phyloP scores from a whole-genome alignment of 2,113 vertebrate genomes.

The Promerops cafer region DNA sequence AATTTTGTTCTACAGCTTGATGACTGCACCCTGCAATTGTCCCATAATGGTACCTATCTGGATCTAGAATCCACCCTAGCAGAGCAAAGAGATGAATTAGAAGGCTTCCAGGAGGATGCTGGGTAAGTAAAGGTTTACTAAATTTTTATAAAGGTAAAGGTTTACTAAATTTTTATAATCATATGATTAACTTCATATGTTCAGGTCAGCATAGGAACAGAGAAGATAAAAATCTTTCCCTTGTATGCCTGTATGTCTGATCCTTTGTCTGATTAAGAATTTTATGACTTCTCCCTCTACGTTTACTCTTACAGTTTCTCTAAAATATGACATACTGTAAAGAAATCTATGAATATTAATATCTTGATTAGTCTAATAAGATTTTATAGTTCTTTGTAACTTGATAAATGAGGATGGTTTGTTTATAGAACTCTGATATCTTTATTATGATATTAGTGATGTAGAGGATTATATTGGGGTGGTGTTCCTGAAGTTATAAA shows the following conservation, averaged over 20 bases:
- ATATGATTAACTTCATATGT: neutral
- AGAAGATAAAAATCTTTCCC: neutral
- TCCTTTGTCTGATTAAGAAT: neutral
- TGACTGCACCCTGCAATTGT: conserved; percentile 92
- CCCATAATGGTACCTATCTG: conserved; percentile 94
- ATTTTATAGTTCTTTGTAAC: neutral
- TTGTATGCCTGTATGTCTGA: neutral
- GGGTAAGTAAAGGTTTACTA: conserved; percentile 79
- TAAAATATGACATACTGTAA: neutral
- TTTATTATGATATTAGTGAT: neutral
- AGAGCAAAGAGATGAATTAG: conserved; percentile 91
- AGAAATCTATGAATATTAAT: neutral
- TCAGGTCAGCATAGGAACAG: neutral
- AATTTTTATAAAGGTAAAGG: conserved; percentile 24
- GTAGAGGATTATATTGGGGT: neutral
- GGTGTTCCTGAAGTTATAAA: neutral
- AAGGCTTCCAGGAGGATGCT: conserved; percentile 93
- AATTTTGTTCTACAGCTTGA: conserved; percentile 80
- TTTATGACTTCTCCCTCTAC: neutral
- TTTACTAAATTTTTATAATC: neutral
- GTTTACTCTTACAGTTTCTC: neutral
- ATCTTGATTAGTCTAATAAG: neutral
- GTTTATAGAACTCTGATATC: neutral
- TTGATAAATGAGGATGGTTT: neutral
- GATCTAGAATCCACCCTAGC: conserved; percentile 93